Evolutionary conservation across 2,888 invertebrate genomes (phyloP).

Genomic region (Mythimna ferrago): DNA sequence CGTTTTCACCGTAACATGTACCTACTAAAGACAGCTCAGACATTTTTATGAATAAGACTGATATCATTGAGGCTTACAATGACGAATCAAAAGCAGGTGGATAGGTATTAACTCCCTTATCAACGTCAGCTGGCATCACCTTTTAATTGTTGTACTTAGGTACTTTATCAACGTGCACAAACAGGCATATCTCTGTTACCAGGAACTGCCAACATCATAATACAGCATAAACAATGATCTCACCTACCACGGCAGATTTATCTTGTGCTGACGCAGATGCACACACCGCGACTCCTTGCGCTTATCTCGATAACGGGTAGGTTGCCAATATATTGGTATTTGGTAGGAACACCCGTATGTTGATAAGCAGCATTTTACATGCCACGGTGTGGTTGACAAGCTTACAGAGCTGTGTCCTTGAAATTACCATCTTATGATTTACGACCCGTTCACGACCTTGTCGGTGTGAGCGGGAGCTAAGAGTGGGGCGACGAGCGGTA

Average conservation of each 20-base stretch:
- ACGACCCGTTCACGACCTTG: too few species aligned
- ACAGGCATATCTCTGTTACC: slow-evolving; percentile 53
- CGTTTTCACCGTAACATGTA: too few species aligned
- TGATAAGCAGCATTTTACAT: slow-evolving; percentile 38
- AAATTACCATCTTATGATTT: not conserved
- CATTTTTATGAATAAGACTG: not conserved
- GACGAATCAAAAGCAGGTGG: not conserved
- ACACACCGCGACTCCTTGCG: slow-evolving; percentile 39
- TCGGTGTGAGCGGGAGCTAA: too few species aligned
- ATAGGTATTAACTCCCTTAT: slow-evolving; percentile 10
- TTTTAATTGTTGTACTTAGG: slow-evolving; percentile 12
- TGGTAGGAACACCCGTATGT: slow-evolving; percentile 35
- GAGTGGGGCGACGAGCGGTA: too few species aligned
- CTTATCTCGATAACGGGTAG: slow-evolving; percentile 52
- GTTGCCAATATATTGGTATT: slow-evolving; percentile 45
- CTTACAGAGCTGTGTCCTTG: not conserved
- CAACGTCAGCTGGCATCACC: slow-evolving; percentile 1
- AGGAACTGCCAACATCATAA: slow-evolving; percentile 64
- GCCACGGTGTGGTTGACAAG: not conserved
- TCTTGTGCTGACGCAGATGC: slow-evolving; percentile 60
- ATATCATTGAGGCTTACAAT: not conserved
- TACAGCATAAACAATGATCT: slow-evolving; percentile 71
- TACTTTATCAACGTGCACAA: slow-evolving; percentile 30
- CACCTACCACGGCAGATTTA: slow-evolving; percentile 60
- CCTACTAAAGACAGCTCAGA: not conserved